These are phyloP conservation scores for Rhizoglyphus robini DNA, from an alignment of 1,140 invertebrate species.

Conservation along the genomic window DNA sequence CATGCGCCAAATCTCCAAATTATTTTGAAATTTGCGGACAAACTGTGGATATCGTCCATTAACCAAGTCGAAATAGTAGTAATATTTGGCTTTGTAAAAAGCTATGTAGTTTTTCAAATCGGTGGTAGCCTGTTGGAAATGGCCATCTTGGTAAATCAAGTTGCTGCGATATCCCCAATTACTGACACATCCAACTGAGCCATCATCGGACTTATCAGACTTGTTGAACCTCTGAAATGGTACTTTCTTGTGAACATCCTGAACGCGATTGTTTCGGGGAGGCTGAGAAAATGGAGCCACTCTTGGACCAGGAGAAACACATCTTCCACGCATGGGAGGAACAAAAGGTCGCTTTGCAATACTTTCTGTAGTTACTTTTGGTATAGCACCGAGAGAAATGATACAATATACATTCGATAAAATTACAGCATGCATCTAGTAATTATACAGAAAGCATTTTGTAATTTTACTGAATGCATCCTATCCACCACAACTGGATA, in stretches of 20 bases:
- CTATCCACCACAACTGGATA: too few relatives aligned
- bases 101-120: slow-evolving; percentile 12
- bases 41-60: slow-evolving; percentile 13
- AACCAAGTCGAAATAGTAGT: slow-evolving; percentile 6
- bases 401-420: too few relatives aligned
- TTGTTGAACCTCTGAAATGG: too few relatives aligned
- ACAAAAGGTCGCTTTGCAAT: not conserved
- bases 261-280: not conserved
- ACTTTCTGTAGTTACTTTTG: not conserved
- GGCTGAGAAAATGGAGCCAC: too few relatives aligned
- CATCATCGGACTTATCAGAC: too few relatives aligned
- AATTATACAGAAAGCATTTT: too few relatives aligned
- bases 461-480: too few relatives aligned
- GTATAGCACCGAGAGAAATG: too few relatives aligned
- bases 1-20: slow-evolving; percentile 14
- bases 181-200: not conserved
- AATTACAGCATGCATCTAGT: too few relatives aligned
- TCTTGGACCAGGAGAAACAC: too few relatives aligned
- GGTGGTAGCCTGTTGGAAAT: not conserved
- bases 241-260: too few relatives aligned
- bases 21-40: not conserved
- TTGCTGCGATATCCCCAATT: slow-evolving; percentile 6
- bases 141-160: not conserved
- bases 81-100: not conserved
- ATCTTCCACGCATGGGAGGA: not conserved